Evolutionary conservation across 2,797 vertebrate genomes (phyloP).

Genomic region (Cyclopterus lumpus): DNA sequence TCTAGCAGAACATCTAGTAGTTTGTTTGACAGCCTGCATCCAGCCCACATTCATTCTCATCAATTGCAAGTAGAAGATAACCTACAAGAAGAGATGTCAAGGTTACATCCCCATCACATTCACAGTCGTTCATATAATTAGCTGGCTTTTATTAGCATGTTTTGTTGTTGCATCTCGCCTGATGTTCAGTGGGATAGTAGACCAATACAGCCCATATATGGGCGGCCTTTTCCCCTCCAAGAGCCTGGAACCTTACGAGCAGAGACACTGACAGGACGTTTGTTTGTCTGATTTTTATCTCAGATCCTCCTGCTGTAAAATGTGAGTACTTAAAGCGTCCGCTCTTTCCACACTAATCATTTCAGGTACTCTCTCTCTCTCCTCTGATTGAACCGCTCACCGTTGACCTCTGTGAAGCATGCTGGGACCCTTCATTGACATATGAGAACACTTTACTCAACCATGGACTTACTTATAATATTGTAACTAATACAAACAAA

Average conservation of each 20-base stretch:
- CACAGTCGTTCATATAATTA: neutral
- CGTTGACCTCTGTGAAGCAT: slow-evolving; percentile 18
- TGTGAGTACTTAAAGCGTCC: neutral
- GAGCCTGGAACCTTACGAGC: neutral
- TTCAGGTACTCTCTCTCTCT: neutral
- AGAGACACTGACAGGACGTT: neutral
- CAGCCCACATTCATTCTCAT: neutral
- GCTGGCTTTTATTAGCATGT: accelerated
- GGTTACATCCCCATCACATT: too few relatives aligned
- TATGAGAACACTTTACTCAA: neutral
- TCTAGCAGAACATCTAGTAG: neutral
- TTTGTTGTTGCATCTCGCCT: accelerated
- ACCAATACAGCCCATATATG: neutral
- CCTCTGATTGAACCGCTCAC: slow-evolving; percentile 7
- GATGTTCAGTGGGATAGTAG: neutral
- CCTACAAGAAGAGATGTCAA: neutral
- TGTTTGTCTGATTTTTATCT: slow-evolving; percentile 1
- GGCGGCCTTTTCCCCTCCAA: neutral
- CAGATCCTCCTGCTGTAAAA: neutral
- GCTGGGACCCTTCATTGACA: slow-evolving; percentile 1
- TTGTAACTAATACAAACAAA: neutral
- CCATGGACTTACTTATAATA: neutral
- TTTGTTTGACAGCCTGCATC: neutral
- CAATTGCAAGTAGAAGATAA: neutral
- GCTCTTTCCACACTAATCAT: slow-evolving; percentile 12